Base-by-base conservation (phyloP, 1,140 invertebrate genomes). In the Druon quercuslanigerum region DNA sequence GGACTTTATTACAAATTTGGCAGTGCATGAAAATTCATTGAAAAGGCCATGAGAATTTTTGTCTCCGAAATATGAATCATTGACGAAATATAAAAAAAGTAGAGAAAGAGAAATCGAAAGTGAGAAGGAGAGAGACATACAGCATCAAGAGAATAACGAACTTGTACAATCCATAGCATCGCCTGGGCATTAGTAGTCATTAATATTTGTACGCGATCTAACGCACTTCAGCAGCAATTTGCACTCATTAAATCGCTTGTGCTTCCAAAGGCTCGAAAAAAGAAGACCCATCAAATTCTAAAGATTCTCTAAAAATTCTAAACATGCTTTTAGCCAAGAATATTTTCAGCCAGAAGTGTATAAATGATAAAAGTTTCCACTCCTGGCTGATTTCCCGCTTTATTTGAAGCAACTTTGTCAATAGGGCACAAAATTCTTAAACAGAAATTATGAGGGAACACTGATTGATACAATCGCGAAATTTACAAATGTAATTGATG, bases 101-200 rank as follows among this genome's bases (percentile, higher is more conserved):
- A 60, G 16, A 40, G n/a, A 66, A 66, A 13, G 40, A n/a, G 25
- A 66, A 66, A 66, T n/a, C 14, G 60, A 66, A 66, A 66, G 60
- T 66, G 2, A 14, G 25, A 66, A 66, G 40, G 57, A 66, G 60
- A 66, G 60, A n/a, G 33, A 66, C n/a, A 46, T 46, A 46, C 40
- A 66, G 40, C 13, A 16, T 66, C 60, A 33, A 40, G 40, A 14
- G 60, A n/a, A 66, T 66, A 33, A 66, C 56, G 40, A 66, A 46
- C 60, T 66, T 66, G 46, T 33, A 66, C 60, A 40, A 66, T 46
- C 40, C 25, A n/a, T 25, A 57, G 40, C 40, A 46, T 46, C 40
- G 40, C 25, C 17, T 57, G 19, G 56, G 57, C 57, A 66, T 66
- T 66, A 66, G 60, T 66, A 46, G 60, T 66, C 60, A 66, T 33